A percentile compares a stretch with the other conserved stretches of the same genome.
Conservation (phyloP, 2,797 vertebrate species). For the Aphelocoma californica region DNA sequence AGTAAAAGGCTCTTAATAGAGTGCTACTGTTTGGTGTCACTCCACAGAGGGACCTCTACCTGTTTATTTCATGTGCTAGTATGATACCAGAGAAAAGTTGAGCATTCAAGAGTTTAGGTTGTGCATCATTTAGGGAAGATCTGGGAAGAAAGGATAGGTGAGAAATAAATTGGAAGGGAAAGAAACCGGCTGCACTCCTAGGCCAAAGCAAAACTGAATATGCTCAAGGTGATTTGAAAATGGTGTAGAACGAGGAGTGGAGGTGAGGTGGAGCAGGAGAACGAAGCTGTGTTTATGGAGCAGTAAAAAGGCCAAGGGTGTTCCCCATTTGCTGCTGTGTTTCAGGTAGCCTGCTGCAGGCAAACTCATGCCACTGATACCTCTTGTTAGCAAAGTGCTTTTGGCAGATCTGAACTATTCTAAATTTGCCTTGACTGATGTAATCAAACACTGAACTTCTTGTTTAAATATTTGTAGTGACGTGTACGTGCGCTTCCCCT, state of each 20-base stretch:
- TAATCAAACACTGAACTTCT: constrained; percentile 9
- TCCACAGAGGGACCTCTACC: not conserved
- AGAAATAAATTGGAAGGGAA: not conserved
- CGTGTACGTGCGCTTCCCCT: not conserved
- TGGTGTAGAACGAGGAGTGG: not conserved
- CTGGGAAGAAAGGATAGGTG: not conserved
- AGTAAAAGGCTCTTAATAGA: not conserved
- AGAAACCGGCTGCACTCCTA: not conserved
- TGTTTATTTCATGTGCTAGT: not conserved
- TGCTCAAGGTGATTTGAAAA: not conserved
- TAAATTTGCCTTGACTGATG: constrained; percentile 9
- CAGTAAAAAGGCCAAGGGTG: not conserved
- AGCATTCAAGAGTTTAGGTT: not conserved
- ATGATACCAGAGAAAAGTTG: not conserved
- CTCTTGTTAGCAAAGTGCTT: not conserved
- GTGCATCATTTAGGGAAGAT: not conserved
- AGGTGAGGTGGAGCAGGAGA: not conserved
- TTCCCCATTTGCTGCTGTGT: not conserved
- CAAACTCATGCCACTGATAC: not conserved
- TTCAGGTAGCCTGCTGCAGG: not conserved
- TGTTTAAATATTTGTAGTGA: constrained; percentile 21
- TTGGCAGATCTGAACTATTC: not conserved
- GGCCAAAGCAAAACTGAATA: not conserved
- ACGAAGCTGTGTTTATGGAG: fast-evolving
- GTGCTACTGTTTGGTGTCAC: not conserved